phyloP scores from a whole-genome alignment of 2,113 vertebrate genomes.

The Mormyrus lacerda region DNA sequence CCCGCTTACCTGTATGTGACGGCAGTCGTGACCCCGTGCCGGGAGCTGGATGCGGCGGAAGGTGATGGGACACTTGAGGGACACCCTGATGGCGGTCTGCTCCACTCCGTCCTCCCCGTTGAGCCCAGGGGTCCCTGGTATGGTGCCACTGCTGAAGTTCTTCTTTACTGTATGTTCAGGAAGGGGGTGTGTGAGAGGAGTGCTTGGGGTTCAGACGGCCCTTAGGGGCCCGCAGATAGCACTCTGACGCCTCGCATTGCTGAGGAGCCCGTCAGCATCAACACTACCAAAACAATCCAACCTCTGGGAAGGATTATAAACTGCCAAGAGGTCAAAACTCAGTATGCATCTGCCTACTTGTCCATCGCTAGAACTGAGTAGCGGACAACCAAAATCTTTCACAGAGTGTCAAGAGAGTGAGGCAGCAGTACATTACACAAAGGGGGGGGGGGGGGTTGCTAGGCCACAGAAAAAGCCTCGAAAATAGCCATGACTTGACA shows the following conservation, averaged over 20 bases:
- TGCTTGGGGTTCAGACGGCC: too few relatives aligned
- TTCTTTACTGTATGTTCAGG: constrained; percentile 68
- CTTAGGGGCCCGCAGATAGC: background rate
- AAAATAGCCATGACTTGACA: background rate
- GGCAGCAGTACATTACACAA: background rate
- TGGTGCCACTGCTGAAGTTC: constrained; percentile 85
- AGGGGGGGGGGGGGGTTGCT: background rate
- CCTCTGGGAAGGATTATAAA: background rate
- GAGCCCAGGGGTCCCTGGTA: constrained; percentile 76
- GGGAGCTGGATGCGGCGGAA: constrained; percentile 91
- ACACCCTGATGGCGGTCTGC: constrained; percentile 89
- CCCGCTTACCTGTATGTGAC: constrained; percentile 69
- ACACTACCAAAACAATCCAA: background rate
- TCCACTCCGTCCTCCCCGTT: constrained; percentile 89
- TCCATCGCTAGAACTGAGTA: background rate
- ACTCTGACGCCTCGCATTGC: background rate
- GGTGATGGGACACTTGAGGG: constrained; percentile 89
- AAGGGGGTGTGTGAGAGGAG: background rate
- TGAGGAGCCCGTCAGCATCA: background rate
- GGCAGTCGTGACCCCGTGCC: constrained; percentile 80
- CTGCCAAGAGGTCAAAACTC: background rate
- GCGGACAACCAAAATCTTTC: background rate
- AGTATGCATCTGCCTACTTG: background rate
- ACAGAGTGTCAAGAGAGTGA: background rate
- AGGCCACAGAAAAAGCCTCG: background rate